Evolutionary conservation across 2,888 invertebrate species (phyloP), one percentile per base, ranked within the genome.

Genomic region (Apoderus coryli): DNA sequence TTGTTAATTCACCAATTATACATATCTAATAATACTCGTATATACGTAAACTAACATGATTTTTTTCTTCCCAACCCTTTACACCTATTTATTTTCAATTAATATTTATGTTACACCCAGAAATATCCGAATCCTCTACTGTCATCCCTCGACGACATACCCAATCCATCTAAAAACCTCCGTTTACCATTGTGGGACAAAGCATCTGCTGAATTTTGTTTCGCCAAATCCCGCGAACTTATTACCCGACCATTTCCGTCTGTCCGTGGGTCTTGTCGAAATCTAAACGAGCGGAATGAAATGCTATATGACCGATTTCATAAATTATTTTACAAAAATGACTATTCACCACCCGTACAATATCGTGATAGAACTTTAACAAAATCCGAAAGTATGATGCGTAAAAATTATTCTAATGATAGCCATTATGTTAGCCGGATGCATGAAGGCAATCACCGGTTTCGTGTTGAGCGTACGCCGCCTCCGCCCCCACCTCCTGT

Each of bases 121-220:
- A 41, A 40, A 29, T 38, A 39, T 33, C n/a, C n/a, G 43, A 46
- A 44, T 49, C 41, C 64, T 64, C 50, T 61, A 59, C 41, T 66
- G 37, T 57, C 60, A 10, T 48, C 66, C 33, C 64, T 64, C 39
- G 66, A 67, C 41, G 54, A 67, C 27, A 64, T 67, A 42, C 60
- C 60, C 33, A 50, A 48, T 28, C 56, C 61, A 29, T 54, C 53
- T 26, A 50, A 44, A 25, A 50, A 49, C 33, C 54, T 68, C 32
- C 63, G 71, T 37, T 59, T 76, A 26, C 76, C 76, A 2, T 55
- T 76, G 10, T 76, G 76, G 67, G 76, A 76, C 52, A 72, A 73
- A 50, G 73, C 74, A n/a, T 72, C 72, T 7, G 74, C 75, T 0
- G 76, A 76, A 52, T 76, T 75, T 49, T 75, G 72, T 48, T 76